phyloP scores from a whole-genome alignment of 1,140 invertebrate species.

The Penaeus chinensis region DNA sequence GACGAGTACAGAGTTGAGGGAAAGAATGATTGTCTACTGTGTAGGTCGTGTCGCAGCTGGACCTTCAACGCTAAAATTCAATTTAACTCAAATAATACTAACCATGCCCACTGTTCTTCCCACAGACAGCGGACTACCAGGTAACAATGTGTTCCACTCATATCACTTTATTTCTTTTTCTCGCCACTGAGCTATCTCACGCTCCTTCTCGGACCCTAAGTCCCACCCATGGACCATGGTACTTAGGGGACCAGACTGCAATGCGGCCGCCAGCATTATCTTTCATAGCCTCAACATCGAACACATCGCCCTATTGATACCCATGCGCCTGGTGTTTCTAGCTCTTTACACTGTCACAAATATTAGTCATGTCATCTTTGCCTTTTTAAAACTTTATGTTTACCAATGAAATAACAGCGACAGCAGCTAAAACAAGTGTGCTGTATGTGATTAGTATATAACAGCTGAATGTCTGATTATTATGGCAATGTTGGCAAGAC shows the following conservation, averaged over 20 bases:
- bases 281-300: too few relatives aligned
- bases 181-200: constrained; percentile 2
- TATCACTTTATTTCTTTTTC: background rate
- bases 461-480: too few relatives aligned
- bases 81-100: constrained; percentile 16
- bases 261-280: too few relatives aligned
- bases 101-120: constrained; percentile 44
- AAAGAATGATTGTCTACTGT: constrained; percentile 6
- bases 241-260: background rate
- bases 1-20: background rate
- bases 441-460: too few relatives aligned
- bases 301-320: too few relatives aligned
- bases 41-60: background rate
- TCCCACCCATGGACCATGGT: background rate
- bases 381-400: too few relatives aligned
- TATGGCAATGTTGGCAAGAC: too few relatives aligned
- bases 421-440: too few relatives aligned
- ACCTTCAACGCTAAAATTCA: background rate
- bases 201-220: background rate
- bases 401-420: too few relatives aligned
- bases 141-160: constrained; percentile 33
- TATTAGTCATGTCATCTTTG: too few relatives aligned
- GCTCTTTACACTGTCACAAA: too few relatives aligned
- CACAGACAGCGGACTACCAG: constrained; percentile 60
- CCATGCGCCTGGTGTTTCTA: too few relatives aligned